A percentile compares a stretch with the other conserved stretches of the same genome.
phyloP scores from a whole-genome alignment of 2,797 vertebrate genomes.

The Yasuhikotakia modesta region DNA sequence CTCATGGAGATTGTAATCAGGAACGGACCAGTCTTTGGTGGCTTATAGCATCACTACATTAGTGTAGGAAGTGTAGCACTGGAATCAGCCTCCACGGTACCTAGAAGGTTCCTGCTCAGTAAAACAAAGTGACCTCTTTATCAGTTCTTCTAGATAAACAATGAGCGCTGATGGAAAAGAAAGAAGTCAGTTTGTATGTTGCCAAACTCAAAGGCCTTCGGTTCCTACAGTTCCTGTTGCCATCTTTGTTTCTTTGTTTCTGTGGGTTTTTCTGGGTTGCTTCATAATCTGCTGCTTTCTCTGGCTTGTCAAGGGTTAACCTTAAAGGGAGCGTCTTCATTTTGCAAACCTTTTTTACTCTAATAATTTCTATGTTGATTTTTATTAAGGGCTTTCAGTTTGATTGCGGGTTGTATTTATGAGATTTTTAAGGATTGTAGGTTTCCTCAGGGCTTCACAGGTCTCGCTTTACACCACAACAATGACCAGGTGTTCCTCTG shows the following conservation, averaged over 20 bases:
- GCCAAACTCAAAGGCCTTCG: slow-evolving; percentile 81
- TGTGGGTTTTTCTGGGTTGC: not conserved
- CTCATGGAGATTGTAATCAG: slow-evolving; percentile 17
- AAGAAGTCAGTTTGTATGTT: slow-evolving; percentile 71
- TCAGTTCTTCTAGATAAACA: slow-evolving; percentile 57
- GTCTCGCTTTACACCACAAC: slow-evolving; percentile 26
- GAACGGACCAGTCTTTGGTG: slow-evolving; percentile 29
- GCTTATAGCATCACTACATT: slow-evolving; percentile 38
- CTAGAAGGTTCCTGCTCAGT: slow-evolving; percentile 78
- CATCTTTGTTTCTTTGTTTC: slow-evolving; percentile 53
- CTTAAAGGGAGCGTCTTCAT: slow-evolving; percentile 60
- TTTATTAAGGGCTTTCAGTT: slow-evolving; percentile 55
- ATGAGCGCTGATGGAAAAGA: slow-evolving; percentile 64
- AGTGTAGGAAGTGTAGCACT: slow-evolving; percentile 44
- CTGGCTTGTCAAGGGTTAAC: slow-evolving; percentile 48
- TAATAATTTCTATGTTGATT: slow-evolving; percentile 1
- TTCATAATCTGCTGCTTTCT: slow-evolving; percentile 63
- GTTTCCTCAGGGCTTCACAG: slow-evolving; percentile 64
- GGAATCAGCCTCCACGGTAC: slow-evolving; percentile 60
- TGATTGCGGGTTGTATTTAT: slow-evolving; percentile 38
- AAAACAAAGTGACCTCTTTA: slow-evolving; percentile 64
- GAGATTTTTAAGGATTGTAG: slow-evolving; percentile 53
- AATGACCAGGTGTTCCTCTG: slow-evolving; percentile 14
- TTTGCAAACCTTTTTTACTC: slow-evolving; percentile 20
- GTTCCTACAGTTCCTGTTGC: slow-evolving; percentile 62